Conservation (phyloP, 2,888 invertebrate genomes). For the Heteromurus nitidus region DNA sequence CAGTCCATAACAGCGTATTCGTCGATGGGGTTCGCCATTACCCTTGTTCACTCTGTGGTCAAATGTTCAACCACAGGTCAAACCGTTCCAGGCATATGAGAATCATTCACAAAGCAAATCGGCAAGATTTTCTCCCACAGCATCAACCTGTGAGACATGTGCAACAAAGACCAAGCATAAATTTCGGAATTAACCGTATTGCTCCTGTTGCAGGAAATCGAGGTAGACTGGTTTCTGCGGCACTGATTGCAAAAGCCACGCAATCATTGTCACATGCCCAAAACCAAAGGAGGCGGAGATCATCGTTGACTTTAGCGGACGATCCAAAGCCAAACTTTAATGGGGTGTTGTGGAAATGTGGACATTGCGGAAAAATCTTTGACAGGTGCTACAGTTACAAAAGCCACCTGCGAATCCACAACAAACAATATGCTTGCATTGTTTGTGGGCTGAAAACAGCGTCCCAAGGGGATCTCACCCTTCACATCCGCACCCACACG, state of each 20-base stretch:
- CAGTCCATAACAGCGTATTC: constrained; percentile 42
- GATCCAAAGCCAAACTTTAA: constrained; percentile 52
- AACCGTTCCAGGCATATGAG: constrained; percentile 61
- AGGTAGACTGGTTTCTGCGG: too few relatives aligned
- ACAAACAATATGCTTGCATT: constrained; percentile 50
- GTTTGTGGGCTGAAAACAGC: constrained; percentile 60
- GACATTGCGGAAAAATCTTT: constrained; percentile 53
- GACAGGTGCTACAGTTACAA: constrained; percentile 54
- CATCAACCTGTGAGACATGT: neutral
- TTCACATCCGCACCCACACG: constrained; percentile 60
- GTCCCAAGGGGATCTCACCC: constrained; percentile 59
- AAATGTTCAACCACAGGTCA: constrained; percentile 62
- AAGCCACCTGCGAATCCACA: constrained; percentile 58
- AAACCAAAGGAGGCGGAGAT: constrained; percentile 15
- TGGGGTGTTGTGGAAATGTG: constrained; percentile 46
- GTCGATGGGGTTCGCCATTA: constrained; percentile 44
- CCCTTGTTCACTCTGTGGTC: constrained; percentile 41
- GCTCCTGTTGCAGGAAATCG: too few relatives aligned
- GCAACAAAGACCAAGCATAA: constrained; percentile 23
- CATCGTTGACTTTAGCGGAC: constrained; percentile 6
- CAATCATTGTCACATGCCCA: too few relatives aligned
- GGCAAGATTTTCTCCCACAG: neutral
- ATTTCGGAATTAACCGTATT: too few relatives aligned
- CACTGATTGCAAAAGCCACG: too few relatives aligned
- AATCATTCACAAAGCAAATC: constrained; percentile 43